Percentiles rank a stretch among this genome's conserved stretches.
phyloP scores from a whole-genome alignment of 2,888 invertebrate genomes.

The Dioctria rufipes region DNA sequence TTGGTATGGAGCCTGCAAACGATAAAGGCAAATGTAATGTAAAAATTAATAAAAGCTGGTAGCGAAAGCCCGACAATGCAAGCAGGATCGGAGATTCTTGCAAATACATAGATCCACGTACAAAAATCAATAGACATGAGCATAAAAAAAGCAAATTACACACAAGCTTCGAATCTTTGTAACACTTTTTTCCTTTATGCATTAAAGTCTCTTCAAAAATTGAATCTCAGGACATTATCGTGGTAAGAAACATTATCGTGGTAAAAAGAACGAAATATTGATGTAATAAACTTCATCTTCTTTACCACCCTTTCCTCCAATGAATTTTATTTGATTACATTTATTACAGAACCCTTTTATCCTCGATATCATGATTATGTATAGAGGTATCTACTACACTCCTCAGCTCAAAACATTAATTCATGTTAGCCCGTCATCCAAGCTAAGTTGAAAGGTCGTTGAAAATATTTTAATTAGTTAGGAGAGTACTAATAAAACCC shows the following conservation, averaged over 20 bases:
- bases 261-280: no score
- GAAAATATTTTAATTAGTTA: conserved; percentile 6
- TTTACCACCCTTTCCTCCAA: no score
- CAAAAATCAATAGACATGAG: conserved; percentile 36
- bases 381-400: no score
- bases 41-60: no score
- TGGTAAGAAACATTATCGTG: conserved; percentile 1
- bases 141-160: conserved; percentile 40
- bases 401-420: no score
- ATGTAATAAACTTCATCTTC: no score
- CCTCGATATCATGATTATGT: no score
- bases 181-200: conserved; percentile 29
- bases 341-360: no score
- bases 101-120: conserved; percentile 12
- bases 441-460: no score
- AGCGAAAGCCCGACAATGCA: conserved; percentile 22
- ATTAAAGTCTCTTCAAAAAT: conserved; percentile 39
- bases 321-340: no score
- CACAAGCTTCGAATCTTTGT: background rate
- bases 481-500: no score
- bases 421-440: no score
- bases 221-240: conserved; percentile 40
- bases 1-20: conserved; percentile 18
- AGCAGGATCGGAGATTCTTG: conserved; percentile 3
- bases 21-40: background rate